phyloP scores from a whole-genome alignment of 1,140 invertebrate species.

The Eufriesea mexicana region DNA sequence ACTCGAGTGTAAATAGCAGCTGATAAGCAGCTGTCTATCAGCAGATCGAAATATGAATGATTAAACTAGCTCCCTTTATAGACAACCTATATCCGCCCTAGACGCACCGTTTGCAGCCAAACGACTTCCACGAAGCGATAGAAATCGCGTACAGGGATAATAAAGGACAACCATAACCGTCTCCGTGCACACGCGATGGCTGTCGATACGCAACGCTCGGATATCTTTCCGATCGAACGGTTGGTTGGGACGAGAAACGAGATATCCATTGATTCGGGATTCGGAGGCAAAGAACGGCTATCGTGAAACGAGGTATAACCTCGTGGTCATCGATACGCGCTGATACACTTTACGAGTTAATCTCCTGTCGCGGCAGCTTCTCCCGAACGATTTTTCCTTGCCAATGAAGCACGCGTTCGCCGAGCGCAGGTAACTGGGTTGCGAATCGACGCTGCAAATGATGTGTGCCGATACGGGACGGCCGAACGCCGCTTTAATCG shows the following conservation, averaged over 20 bases:
- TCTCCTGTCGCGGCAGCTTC: neutral
- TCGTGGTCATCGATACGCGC: neutral
- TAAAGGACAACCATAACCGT: neutral
- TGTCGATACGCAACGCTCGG: neutral
- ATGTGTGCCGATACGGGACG: slow-evolving; percentile 10
- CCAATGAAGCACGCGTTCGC: neutral
- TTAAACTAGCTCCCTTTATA: too few relatives aligned
- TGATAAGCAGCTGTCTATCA: too few relatives aligned
- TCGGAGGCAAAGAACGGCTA: too few relatives aligned
- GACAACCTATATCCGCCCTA: neutral
- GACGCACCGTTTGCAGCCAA: neutral
- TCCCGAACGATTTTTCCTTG: neutral
- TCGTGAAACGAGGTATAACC: neutral
- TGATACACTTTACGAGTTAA: neutral
- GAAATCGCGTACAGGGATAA: neutral
- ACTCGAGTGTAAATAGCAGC: too few relatives aligned
- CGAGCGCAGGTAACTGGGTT: too few relatives aligned
- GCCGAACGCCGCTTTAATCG: slow-evolving; percentile 13
- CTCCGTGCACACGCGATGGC: too few relatives aligned
- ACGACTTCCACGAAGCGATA: slow-evolving; percentile 1
- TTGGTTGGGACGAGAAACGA: neutral
- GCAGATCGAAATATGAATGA: too few relatives aligned
- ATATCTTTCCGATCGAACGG: neutral
- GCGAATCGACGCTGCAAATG: slow-evolving; percentile 22
- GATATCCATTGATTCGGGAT: neutral